Base-by-base conservation (phyloP, 2,113 vertebrate species). In the Ploceus nigricollis region DNA sequence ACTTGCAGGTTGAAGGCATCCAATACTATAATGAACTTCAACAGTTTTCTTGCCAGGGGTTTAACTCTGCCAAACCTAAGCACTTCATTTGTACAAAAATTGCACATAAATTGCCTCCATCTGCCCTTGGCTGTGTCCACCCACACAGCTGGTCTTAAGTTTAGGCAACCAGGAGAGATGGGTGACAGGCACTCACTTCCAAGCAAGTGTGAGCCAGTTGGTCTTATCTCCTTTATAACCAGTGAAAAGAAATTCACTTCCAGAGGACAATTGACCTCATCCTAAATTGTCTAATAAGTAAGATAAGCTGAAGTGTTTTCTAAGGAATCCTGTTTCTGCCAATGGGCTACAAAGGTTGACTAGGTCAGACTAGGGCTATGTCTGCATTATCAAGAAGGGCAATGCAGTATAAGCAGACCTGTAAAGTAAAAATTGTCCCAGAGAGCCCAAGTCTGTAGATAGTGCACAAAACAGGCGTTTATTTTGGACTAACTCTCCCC, bases 121-220 rank as follows among this genome's bases (percentile, higher is more conserved):
- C 48, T 85, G 30, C 21, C 51, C 28, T 66, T 28, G 31, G 66
- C n/a, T 40, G 28, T 2, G 1, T 39, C 47, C 11, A 47, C 6
- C 3, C 27, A 39, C 27, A 11, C 3, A 70, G 47, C 28, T 33
- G 47, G 42, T 27, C 21, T 47, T 31, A n/a, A n/a, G 15, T 48
- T 79, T 42, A 82, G 64, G 35, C 18, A 54, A 2, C 15, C 42
- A 31, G 79, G 30, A 66, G 5, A 58, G 27, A 37, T 8, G 42
- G 37, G 53, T 7, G 37, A 23, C 8, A 37, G 15, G 7, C 17
- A 48, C 50, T 61, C 25, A 48, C 10, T 23, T 60, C 53, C 30
- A 16, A 15, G 19, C 15, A 61, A 65, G 42, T 8, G 15, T 57
- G 37, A 89, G 17, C 4, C 51, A 37, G 28, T 18, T 0, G 0